Conservation (phyloP, 1,140 invertebrate species). For the Nebria ingens region DNA sequence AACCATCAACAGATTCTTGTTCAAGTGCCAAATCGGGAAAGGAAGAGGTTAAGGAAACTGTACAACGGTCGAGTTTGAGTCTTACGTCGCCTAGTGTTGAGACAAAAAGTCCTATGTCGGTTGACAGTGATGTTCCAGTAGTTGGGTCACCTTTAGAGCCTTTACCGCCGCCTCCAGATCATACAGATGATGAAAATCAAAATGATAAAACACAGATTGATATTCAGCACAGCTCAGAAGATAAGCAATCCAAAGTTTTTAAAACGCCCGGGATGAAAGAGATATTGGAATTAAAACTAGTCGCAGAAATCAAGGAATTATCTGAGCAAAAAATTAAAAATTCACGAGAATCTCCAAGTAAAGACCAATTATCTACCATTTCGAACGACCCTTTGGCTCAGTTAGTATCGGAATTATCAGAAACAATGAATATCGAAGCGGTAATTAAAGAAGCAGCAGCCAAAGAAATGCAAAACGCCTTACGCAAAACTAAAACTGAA, state of each 20-base stretch:
- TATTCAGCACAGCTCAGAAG: conserved; percentile 17
- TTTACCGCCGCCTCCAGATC: conserved; percentile 21
- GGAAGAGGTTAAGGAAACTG: conserved; percentile 30
- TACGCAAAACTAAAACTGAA: conserved; percentile 14
- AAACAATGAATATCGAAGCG: conserved; percentile 45
- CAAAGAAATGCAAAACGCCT: conserved; percentile 19
- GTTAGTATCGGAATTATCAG: conserved; percentile 61
- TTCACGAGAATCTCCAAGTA: conserved; percentile 38
- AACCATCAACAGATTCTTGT: conserved; percentile 50
- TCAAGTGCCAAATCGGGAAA: conserved; percentile 36
- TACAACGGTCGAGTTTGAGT: conserved; percentile 30
- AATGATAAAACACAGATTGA: conserved; percentile 1
- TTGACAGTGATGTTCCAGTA: conserved; percentile 31
- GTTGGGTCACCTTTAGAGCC: conserved; percentile 29
- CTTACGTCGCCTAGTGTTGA: conserved; percentile 34
- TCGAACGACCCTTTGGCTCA: conserved; percentile 59
- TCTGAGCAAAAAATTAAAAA: conserved; percentile 52
- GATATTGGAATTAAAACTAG: conserved; percentile 66
- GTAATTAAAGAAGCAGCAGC: conserved; percentile 23
- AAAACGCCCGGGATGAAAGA: conserved; percentile 52
- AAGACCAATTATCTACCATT: conserved; percentile 25
- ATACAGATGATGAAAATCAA: conserved; percentile 6
- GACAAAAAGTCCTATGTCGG: conserved; percentile 33
- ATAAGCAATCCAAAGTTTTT: conserved; percentile 29
- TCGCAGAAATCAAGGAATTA: conserved; percentile 70